These are phyloP conservation scores for Prionchulus punctatus DNA, from an alignment of 2,888 invertebrate species.

Conservation along the genomic window DNA sequence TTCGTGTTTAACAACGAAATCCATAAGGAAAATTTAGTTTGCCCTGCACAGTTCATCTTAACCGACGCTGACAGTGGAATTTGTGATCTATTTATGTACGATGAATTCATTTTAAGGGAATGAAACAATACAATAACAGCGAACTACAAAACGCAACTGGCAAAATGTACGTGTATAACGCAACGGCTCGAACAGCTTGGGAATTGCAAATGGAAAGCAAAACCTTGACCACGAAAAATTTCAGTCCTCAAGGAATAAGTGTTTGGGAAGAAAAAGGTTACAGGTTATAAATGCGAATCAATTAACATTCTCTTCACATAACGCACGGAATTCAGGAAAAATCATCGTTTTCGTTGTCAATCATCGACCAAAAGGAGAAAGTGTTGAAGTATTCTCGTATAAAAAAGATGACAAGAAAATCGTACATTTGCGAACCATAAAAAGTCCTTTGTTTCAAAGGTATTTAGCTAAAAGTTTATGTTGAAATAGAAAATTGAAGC, in stretches of 20 bases:
- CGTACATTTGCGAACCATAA: conserved; percentile 7
- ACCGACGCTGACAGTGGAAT: too few species aligned
- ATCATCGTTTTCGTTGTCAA: conserved; percentile 9
- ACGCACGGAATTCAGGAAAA: too few species aligned
- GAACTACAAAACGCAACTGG: conserved; percentile 5
- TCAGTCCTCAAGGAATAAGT: conserved; percentile 13
- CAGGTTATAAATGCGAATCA: neutral
- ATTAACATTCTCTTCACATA: neutral
- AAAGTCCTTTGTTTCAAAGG: conserved; percentile 9
- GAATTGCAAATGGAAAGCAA: conserved; percentile 6
- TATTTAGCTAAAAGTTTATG: too few species aligned
- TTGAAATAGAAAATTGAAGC: too few species aligned
- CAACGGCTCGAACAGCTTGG: conserved; percentile 10
- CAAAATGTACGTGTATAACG: conserved; percentile 12
- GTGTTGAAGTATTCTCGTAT: conserved; percentile 13
- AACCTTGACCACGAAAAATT: conserved; percentile 7
- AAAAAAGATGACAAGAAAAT: conserved; percentile 3
- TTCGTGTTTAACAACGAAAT: too few species aligned
- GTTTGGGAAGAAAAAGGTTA: conserved; percentile 1
- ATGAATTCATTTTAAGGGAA: too few species aligned
- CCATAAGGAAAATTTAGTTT: too few species aligned
- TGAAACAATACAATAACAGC: neutral
- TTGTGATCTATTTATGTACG: too few species aligned
- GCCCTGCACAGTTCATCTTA: too few species aligned
- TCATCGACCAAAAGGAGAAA: conserved; percentile 9